Evolutionary conservation across 2,888 invertebrate genomes (phyloP), one percentile per base, ranked within the genome.

Genomic region (Folsomia manolachei): DNA sequence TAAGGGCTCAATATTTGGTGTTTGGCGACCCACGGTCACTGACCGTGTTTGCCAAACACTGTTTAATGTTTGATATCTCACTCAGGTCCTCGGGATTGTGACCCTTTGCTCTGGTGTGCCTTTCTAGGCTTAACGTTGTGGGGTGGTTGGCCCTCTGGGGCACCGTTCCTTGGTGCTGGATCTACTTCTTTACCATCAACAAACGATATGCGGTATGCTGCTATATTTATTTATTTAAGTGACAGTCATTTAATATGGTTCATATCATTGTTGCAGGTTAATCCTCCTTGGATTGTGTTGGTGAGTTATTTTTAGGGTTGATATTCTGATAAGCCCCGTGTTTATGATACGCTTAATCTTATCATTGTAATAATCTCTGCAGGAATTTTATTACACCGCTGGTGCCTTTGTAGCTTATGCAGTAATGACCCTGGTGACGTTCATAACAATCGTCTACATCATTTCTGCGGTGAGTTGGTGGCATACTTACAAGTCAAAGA

Each of bases 361-460:
- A 52, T 19, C 19, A 7, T 14, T 53, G 64, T 71, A 21, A 19
- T 63, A n/a, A 7, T 65, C 14, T 1, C 65, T 72, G 2, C 24
- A 74, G 73, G 74, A 74, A 64, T 74, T 74, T 60, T 74, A 74
- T 27, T 74, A 66, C 68, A 74, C 74, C 4, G 68, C 70, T 2
- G 74, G 70, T 21, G 74, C 71, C 4, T 67, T 70, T 0, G 60
- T 71, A 51, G 71, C 70, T 0, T 74, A 74, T n/a, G 63, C 23
- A 23, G 52, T 74, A 1, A 71, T 71, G 52, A 63, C 74, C 11
- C n/a, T 74, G 2, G 23, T 74, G 1, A 67, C 71, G 2, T 71
- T 74, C 60, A 56, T 73, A 11, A 63, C 69, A 14, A n/a, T 70
- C 1, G 64, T 26, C 21, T 61, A 63, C 23, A 24, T 61, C 1